These are phyloP conservation scores for Aurelia aurita complex sp. Pacific DNA, from an alignment of 30 jellyfish, hydroid and myxozoan genomes.

Conservation along the genomic window DNA sequence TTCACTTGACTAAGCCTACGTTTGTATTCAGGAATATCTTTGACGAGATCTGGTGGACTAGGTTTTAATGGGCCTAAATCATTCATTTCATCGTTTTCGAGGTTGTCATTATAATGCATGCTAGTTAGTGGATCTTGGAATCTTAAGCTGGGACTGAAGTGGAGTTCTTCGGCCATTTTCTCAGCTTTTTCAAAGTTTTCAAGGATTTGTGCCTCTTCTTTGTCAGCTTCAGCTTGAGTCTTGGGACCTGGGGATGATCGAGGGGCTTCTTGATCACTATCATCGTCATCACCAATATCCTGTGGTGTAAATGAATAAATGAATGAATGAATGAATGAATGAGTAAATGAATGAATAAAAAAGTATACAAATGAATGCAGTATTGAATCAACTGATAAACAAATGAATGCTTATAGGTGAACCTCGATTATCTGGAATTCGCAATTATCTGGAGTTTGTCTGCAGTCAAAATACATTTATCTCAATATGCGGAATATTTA, in stretches of 20 bases:
- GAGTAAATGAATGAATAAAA: too few relatives aligned
- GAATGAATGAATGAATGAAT: not conserved
- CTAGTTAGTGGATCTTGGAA: constrained; percentile 94
- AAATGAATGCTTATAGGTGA: too few relatives aligned
- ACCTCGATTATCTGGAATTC: too few relatives aligned
- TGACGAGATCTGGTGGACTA: constrained; percentile 64
- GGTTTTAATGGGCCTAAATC: constrained; percentile 84
- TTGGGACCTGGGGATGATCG: constrained; percentile 56
- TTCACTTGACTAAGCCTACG: constrained; percentile 54
- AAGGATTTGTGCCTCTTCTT: constrained; percentile 78
- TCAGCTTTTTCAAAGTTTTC: constrained; percentile 83
- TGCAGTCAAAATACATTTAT: too few relatives aligned
- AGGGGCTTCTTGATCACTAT: constrained; percentile 17
- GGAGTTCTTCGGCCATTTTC: constrained; percentile 72
- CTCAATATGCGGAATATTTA: too few relatives aligned
- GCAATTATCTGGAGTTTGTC: too few relatives aligned
- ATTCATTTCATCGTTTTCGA: constrained; percentile 61
- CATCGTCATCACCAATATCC: constrained; percentile 77
- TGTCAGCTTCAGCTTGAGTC: constrained; percentile 90
- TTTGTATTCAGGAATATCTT: constrained; percentile 61
- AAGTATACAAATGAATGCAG: too few relatives aligned
- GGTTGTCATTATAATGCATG: constrained; percentile 88
- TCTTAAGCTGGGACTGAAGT: constrained; percentile 59
- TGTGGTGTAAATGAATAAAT: not conserved
- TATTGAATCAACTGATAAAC: too few relatives aligned